Conservation (phyloP, 2,888 invertebrate species). For the Congeria kusceri region DNA sequence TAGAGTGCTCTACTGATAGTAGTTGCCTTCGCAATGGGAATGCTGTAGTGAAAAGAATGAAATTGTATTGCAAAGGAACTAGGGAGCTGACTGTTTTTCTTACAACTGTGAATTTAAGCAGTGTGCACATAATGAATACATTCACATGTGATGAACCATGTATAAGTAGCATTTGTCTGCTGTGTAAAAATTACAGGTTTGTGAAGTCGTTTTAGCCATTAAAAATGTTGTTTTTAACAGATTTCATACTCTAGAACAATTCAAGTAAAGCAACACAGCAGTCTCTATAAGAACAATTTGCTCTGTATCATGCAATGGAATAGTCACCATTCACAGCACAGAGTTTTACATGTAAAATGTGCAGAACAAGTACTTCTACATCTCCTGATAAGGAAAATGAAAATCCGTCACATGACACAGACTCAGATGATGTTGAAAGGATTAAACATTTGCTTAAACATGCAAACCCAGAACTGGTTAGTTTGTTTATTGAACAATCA, state of each 20-base stretch:
- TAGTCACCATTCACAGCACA: conserved; percentile 1
- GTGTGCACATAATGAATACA: background rate
- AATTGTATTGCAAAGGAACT: background rate
- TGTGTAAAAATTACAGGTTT: conserved; percentile 14
- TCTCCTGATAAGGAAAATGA: background rate
- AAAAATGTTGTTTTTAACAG: conserved; percentile 22
- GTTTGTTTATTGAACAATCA: conserved; percentile 30
- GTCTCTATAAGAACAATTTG: conserved; percentile 2
- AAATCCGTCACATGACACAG: background rate
- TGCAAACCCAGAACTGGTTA: conserved; percentile 21
- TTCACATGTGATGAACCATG: background rate
- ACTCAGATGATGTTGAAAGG: background rate
- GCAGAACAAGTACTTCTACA: conserved; percentile 11
- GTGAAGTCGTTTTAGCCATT: conserved; percentile 15
- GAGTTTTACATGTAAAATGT: conserved; percentile 5
- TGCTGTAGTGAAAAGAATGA: background rate
- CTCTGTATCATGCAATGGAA: conserved; percentile 22
- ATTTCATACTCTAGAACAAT: conserved; percentile 29
- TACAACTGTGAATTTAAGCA: conserved; percentile 3
- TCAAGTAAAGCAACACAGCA: background rate
- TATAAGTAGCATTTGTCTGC: background rate
- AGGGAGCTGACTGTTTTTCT: conserved; percentile 12
- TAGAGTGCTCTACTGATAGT: conserved; percentile 13
- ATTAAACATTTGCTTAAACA: conserved; percentile 13
- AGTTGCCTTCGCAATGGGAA: conserved; percentile 11